These are phyloP conservation scores for Macaca mulatta DNA, from an alignment of 2,113 vertebrate species.

Conservation along the genomic window DNA sequence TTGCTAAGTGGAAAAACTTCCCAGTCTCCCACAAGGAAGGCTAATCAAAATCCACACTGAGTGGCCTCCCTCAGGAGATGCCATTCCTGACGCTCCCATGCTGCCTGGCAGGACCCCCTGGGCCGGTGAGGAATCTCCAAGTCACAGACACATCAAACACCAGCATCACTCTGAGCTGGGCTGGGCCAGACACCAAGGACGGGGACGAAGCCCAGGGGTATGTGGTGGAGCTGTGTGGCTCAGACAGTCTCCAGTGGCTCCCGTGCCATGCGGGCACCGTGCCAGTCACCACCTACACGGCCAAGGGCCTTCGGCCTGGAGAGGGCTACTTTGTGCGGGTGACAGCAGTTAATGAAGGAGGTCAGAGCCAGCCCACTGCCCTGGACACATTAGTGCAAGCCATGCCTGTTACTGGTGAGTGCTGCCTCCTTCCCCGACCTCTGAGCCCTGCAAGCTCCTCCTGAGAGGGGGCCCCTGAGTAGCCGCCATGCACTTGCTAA, in stretches of 20 bases:
- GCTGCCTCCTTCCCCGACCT: background rate
- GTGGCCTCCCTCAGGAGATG: background rate
- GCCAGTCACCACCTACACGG: constrained; percentile 82
- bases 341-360: constrained; percentile 85
- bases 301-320: constrained; percentile 88
- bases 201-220: constrained; percentile 88
- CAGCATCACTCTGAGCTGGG: constrained; percentile 91
- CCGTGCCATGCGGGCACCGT: constrained; percentile 86
- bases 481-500: rapidly evolving
- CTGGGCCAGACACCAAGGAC: constrained; percentile 80
- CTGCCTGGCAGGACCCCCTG: constrained; percentile 86
- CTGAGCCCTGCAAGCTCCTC: background rate
- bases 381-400: constrained; percentile 85
- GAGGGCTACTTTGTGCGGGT: constrained; percentile 89
- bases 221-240: constrained; percentile 88
- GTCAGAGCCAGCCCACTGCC: constrained; percentile 82
- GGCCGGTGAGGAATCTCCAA: constrained; percentile 88
- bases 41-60: background rate
- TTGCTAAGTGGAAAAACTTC: background rate
- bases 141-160: constrained; percentile 89
- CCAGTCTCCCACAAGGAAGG: background rate
- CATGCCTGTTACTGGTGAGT: constrained; percentile 86
- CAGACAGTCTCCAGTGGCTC: constrained; percentile 86
- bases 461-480: background rate
- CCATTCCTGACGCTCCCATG: background rate